Conservation (phyloP, 2,113 vertebrate species). For the Channa maculata region DNA sequence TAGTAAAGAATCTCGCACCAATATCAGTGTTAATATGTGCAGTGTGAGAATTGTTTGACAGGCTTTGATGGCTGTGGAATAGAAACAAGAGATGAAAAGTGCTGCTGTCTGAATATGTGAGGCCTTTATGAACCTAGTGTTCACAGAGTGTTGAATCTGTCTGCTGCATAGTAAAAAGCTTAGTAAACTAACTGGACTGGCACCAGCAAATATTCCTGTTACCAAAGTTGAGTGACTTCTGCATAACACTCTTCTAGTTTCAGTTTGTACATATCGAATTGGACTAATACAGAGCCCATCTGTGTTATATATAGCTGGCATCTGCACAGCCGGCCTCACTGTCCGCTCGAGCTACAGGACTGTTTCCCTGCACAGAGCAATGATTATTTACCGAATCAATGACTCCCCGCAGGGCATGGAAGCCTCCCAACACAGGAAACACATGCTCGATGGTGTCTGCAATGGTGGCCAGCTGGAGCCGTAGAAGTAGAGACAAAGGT, state of each 20-base stretch:
- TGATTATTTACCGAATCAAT: conserved; percentile 87
- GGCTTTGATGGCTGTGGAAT: too few relatives aligned
- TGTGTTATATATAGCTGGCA: background rate
- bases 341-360: background rate
- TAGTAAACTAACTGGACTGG: background rate
- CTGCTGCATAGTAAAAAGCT: background rate
- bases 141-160: conserved; percentile 38
- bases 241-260: too few relatives aligned
- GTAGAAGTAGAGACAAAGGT: background rate
- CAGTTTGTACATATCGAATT: too few relatives aligned
- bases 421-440: conserved; percentile 90
- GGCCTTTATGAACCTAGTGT: background rate
- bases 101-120: conserved; percentile 7
- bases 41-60: too few relatives aligned
- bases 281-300: too few relatives aligned
- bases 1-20: too few relatives aligned
- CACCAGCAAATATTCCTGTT: background rate
- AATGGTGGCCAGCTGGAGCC: conserved; percentile 88
- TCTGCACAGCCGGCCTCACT: background rate
- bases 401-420: conserved; percentile 88
- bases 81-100: too few relatives aligned
- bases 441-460: conserved; percentile 90
- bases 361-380: conserved; percentile 1
- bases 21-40: too few relatives aligned
- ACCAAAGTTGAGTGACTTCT: background rate